These are phyloP conservation scores for Cheilosia variabilis DNA, from an alignment of 2,888 invertebrate species.

Conservation along the genomic window DNA sequence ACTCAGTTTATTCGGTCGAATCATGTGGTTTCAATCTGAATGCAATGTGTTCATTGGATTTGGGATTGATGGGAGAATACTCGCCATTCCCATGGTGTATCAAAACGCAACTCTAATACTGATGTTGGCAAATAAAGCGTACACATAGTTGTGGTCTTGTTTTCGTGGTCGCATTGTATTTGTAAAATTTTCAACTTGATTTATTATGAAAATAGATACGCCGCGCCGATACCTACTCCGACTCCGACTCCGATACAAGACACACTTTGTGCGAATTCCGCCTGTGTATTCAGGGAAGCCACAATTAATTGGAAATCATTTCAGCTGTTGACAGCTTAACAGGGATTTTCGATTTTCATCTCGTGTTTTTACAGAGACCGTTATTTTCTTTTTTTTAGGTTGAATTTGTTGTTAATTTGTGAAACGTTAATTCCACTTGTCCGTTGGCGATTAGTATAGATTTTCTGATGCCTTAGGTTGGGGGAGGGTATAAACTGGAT, in stretches of 20 bases:
- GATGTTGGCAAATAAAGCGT: constrained; percentile 46
- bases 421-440: constrained; percentile 18
- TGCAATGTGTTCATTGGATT: constrained; percentile 23
- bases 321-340: constrained; percentile 49
- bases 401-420: constrained; percentile 37
- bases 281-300: constrained; percentile 4
- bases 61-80: constrained; percentile 36
- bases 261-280: background rate
- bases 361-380: background rate
- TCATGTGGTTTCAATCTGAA: constrained; percentile 55
- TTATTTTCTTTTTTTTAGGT: constrained; percentile 1
- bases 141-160: constrained; percentile 38
- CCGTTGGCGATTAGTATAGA: constrained; percentile 14
- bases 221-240: too few species aligned
- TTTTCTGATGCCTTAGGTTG: background rate
- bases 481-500: background rate
- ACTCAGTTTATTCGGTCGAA: constrained; percentile 7
- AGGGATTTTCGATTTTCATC: constrained; percentile 44
- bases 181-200: background rate
- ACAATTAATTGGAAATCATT: constrained; percentile 54
- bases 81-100: constrained; percentile 49
- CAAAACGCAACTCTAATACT: constrained; percentile 38
- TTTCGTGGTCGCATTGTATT: constrained; percentile 1
- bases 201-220: constrained; percentile 38
- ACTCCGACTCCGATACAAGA: too few species aligned